A percentile compares a stretch with the other conserved stretches of the same genome.
Conservation (phyloP, 2,797 vertebrate genomes). For the Epinephelus malabaricus region DNA sequence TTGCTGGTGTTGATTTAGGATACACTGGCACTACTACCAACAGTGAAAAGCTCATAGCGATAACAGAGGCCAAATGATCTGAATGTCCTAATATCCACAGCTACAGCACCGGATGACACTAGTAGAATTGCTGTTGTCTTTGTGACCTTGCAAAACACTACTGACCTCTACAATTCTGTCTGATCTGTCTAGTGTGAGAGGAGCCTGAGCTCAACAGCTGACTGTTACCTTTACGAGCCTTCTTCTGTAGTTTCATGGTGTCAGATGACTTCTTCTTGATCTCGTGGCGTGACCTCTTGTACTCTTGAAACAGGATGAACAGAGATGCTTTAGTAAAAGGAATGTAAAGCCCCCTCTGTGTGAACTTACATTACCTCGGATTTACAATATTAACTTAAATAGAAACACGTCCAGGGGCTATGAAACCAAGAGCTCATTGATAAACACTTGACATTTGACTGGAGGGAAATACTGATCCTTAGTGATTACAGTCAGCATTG, state of each 20-base stretch:
- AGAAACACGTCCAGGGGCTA: slow-evolving; percentile 4
- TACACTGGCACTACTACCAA: neutral
- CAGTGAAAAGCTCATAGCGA: neutral
- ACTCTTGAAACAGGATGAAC: slow-evolving; percentile 85
- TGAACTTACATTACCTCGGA: slow-evolving; percentile 4
- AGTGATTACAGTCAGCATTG: neutral
- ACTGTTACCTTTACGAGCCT: slow-evolving; percentile 95
- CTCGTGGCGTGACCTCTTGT: slow-evolving; percentile 97
- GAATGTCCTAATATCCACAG: neutral
- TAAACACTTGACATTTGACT: neutral
- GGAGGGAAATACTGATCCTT: neutral
- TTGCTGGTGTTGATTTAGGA: neutral
- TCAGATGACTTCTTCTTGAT: slow-evolving; percentile 99
- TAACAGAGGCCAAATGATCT: neutral
- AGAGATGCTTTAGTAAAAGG: slow-evolving; percentile 44
- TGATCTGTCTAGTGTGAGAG: neutral
- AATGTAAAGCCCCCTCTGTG: slow-evolving; percentile 28
- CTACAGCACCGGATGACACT: neutral
- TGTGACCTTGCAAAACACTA: neutral
- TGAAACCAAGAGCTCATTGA: neutral
- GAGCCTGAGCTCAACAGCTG: neutral
- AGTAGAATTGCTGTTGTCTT: neutral
- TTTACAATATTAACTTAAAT: slow-evolving; percentile 2
- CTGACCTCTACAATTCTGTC: slow-evolving; percentile 3
- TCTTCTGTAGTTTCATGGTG: slow-evolving; percentile 98